These are phyloP conservation scores for Lutjanus erythropterus DNA, from an alignment of 2,113 vertebrate genomes.

Conservation along the genomic window DNA sequence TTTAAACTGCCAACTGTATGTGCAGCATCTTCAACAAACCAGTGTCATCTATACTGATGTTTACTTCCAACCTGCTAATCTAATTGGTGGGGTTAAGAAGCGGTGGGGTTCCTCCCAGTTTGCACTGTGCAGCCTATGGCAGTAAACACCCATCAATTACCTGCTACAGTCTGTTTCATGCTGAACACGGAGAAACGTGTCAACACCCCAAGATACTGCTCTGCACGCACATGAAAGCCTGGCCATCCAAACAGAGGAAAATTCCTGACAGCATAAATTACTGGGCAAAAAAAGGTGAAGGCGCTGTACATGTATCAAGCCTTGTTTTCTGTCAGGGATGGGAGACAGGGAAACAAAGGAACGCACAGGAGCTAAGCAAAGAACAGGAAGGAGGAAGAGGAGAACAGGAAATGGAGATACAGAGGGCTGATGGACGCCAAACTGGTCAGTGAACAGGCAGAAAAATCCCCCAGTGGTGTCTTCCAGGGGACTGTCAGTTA, in stretches of 20 bases:
- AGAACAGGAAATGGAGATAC: slow-evolving; percentile 2
- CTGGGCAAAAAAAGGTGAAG: slow-evolving; percentile 66
- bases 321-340: slow-evolving; percentile 69
- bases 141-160: slow-evolving; percentile 67
- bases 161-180: slow-evolving; percentile 57
- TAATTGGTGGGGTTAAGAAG: slow-evolving; percentile 55
- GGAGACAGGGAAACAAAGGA: slow-evolving; percentile 66
- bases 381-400: slow-evolving; percentile 8
- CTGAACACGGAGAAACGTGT: slow-evolving; percentile 66
- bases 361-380: slow-evolving; percentile 10
- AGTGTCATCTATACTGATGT: neutral
- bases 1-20: neutral
- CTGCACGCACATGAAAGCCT: slow-evolving; percentile 58
- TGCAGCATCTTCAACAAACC: neutral
- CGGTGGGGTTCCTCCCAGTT: slow-evolving; percentile 30
- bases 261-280: slow-evolving; percentile 80
- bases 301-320: slow-evolving; percentile 64
- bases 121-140: slow-evolving; percentile 37
- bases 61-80: slow-evolving; percentile 26
- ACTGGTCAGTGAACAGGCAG: slow-evolving; percentile 21
- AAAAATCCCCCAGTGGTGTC: slow-evolving; percentile 28
- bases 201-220: slow-evolving; percentile 66
- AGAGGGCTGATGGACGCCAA: slow-evolving; percentile 28
- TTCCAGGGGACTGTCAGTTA: slow-evolving; percentile 53
- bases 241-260: slow-evolving; percentile 67